These are phyloP conservation scores for Procambarus virginalis DNA, from an alignment of 1,140 invertebrate species.

Conservation along the genomic window DNA sequence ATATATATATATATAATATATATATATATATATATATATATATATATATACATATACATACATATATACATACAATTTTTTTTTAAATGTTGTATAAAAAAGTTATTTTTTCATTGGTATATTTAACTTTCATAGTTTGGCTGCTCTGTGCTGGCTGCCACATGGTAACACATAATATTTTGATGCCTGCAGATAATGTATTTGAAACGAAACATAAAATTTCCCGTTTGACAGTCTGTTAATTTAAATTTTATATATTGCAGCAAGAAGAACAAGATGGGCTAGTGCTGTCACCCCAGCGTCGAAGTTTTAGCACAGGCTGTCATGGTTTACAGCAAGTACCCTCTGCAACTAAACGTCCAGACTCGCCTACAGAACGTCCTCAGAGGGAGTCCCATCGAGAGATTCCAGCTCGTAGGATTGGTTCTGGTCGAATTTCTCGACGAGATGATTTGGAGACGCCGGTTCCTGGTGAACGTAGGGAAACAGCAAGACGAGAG, in stretches of 20 bases:
- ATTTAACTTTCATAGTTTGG: too few relatives aligned
- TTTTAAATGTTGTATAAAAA: too few relatives aligned
- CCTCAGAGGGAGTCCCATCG: conserved; percentile 53
- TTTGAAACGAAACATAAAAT: background rate
- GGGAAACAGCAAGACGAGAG: conserved; percentile 44
- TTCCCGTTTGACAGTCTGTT: background rate
- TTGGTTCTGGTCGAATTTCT: conserved; percentile 65
- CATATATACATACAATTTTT: too few relatives aligned
- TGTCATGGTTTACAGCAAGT: conserved; percentile 78
- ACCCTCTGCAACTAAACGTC: conserved; percentile 47
- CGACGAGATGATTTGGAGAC: conserved; percentile 64
- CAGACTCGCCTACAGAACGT: conserved; percentile 63
- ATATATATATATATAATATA: too few relatives aligned
- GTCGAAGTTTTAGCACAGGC: conserved; percentile 88
- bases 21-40: too few relatives aligned
- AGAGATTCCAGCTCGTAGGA: conserved; percentile 57
- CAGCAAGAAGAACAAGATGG: conserved; percentile 85
- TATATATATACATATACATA: too few relatives aligned
- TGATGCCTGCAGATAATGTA: too few relatives aligned
- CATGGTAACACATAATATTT: too few relatives aligned
- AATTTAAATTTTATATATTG: background rate
- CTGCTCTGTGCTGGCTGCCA: too few relatives aligned
- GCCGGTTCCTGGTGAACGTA: conserved; percentile 45
- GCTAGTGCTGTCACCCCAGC: conserved; percentile 88
- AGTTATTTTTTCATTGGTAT: too few relatives aligned